These are phyloP conservation scores for Vanessa atalanta DNA, from an alignment of 1,140 invertebrate genomes.

Conservation along the genomic window DNA sequence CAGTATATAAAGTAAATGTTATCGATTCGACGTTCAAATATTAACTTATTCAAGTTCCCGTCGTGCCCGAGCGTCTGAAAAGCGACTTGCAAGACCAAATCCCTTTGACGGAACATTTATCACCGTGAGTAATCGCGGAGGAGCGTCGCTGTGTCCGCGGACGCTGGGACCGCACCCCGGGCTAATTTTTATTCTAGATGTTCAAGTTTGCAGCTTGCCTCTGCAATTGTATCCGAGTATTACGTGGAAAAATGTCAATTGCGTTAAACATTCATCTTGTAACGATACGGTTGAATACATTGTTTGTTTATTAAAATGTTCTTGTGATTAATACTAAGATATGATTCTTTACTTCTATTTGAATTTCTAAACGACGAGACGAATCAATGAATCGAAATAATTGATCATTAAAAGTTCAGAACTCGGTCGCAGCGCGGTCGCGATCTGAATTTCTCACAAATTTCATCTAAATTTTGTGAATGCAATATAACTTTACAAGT, in stretches of 20 bases:
- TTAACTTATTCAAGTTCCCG: background rate
- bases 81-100: background rate
- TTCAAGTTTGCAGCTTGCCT: background rate
- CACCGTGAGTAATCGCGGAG: slow-evolving; percentile 4
- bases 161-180: background rate
- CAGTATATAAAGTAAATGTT: background rate
- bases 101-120: slow-evolving; percentile 4
- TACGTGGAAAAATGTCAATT: background rate
- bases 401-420: slow-evolving; percentile 21
- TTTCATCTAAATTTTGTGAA: background rate
- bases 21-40: background rate
- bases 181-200: background rate
- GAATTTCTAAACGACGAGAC: background rate
- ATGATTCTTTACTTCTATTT: too few relatives aligned
- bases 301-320: too few relatives aligned
- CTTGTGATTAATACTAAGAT: too few relatives aligned
- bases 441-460: background rate
- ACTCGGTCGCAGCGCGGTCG: background rate
- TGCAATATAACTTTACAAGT: background rate
- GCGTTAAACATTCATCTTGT: background rate
- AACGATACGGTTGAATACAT: too few relatives aligned
- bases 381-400: background rate
- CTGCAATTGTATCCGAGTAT: background rate
- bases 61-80: background rate
- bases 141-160: background rate